Conservation (phyloP, 2,113 vertebrate genomes). For the Vulpes lagopus region DNA sequence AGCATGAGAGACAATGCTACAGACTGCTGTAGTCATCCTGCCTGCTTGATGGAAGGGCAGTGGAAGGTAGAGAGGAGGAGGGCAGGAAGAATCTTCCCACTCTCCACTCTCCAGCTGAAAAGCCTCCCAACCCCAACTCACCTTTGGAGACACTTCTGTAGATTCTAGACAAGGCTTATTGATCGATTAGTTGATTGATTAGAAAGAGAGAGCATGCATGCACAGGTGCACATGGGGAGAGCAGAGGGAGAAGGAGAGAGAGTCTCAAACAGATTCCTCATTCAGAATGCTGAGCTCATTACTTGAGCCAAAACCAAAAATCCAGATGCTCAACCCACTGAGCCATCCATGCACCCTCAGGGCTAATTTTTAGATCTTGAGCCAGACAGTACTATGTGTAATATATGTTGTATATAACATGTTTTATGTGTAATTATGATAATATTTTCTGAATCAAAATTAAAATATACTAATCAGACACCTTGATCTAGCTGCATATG, state of each 20-base stretch:
- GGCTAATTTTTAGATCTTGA: not conserved
- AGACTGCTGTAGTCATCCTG: not conserved
- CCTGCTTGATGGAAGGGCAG: not conserved
- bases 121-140: not conserved
- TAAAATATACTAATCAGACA: not conserved
- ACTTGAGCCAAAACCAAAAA: not conserved
- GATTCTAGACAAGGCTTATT: not conserved
- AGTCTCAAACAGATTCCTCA: not conserved
- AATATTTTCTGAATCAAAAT: conserved; percentile 21
- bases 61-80: not conserved
- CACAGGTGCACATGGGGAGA: too few relatives aligned
- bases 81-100: not conserved
- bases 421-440: not conserved
- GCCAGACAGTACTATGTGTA: not conserved
- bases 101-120: not conserved
- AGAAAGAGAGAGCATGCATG: not conserved
- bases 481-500: not conserved
- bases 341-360: not conserved
- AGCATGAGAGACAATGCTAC: not conserved
- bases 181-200: too few relatives aligned
- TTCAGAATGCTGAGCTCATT: not conserved
- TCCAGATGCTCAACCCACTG: not conserved
- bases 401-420: not conserved
- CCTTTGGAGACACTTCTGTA: not conserved
- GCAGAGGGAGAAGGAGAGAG: not conserved